Percentiles rank a stretch among this genome's conserved stretches.
These are phyloP conservation scores for western clawed frog (Xenopus tropicalis) DNA, from an alignment of 2,113 vertebrate genomes.

Conservation along the genomic window DNA sequence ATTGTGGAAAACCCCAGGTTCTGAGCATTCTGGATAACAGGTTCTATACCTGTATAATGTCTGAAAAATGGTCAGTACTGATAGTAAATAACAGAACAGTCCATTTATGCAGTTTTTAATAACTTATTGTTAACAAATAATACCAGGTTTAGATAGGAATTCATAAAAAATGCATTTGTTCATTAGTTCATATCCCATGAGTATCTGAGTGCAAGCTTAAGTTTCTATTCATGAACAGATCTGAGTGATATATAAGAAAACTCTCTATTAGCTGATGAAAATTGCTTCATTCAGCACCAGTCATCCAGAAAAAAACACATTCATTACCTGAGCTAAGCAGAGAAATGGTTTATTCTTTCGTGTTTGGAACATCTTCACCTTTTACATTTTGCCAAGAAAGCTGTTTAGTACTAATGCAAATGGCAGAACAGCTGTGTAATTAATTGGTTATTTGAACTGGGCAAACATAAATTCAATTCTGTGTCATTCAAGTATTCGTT, in stretches of 20 bases:
- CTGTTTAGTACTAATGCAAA: slow-evolving; percentile 25
- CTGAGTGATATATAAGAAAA: slow-evolving; percentile 7
- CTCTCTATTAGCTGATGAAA: slow-evolving; percentile 18
- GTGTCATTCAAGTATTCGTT: slow-evolving; percentile 22
- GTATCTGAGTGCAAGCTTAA: slow-evolving; percentile 18
- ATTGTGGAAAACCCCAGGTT: too few relatives aligned
- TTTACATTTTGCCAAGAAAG: slow-evolving; percentile 39
- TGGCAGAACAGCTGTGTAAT: slow-evolving; percentile 32
- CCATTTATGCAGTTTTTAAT: too few relatives aligned
- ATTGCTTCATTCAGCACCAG: slow-evolving; percentile 25
- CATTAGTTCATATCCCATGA: slow-evolving; percentile 7
- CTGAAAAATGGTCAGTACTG: too few relatives aligned
- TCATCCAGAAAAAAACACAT: slow-evolving; percentile 32
- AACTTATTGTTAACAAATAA: too few relatives aligned
- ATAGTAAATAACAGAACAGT: too few relatives aligned
- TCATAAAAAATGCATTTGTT: neutral
- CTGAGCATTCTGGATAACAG: too few relatives aligned
- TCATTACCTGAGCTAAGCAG: slow-evolving; percentile 14
- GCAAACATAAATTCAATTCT: slow-evolving; percentile 39
- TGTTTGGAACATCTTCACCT: slow-evolving; percentile 23
- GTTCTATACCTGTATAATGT: too few relatives aligned
- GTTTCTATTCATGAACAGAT: neutral
- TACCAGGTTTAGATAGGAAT: too few relatives aligned
- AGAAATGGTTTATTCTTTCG: slow-evolving; percentile 28
- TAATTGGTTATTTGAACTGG: slow-evolving; percentile 35